Percentiles rank a stretch among this genome's conserved stretches.
Conservation (phyloP, 2,113 vertebrate genomes). For the Rhabdornis inornatus region DNA sequence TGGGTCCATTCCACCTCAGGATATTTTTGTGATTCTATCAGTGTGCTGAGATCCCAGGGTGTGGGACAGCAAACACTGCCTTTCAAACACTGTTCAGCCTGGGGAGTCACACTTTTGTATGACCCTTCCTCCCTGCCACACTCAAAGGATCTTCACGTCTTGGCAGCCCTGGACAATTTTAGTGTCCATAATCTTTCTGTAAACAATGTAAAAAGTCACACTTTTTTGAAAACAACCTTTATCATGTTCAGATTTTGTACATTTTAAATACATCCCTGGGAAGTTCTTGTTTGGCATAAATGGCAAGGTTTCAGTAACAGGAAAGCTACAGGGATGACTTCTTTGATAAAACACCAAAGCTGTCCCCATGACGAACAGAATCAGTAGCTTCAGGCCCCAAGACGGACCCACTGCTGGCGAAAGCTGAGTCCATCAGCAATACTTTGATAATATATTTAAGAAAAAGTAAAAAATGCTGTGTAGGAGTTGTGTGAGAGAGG, state of each 20-base stretch:
- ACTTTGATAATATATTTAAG: neutral
- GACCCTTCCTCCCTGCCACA: neutral
- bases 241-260: neutral
- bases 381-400: neutral
- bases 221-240: neutral
- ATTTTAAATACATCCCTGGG: neutral
- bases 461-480: neutral
- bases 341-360: neutral
- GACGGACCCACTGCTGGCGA: neutral
- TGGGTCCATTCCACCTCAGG: neutral
- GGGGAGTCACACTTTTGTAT: accelerated
- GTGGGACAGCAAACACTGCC: neutral
- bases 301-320: neutral
- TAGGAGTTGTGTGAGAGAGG: neutral
- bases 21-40: neutral
- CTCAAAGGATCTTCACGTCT: neutral
- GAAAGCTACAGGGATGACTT: neutral
- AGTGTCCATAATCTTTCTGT: neutral
- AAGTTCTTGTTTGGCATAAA: neutral
- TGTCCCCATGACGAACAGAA: neutral
- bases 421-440: neutral
- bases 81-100: neutral
- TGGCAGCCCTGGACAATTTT: neutral
- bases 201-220: neutral
- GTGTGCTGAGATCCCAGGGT: neutral